These are phyloP conservation scores for Otolemur crassicaudatus DNA, from an alignment of 2,797 vertebrate genomes.

Conservation along the genomic window DNA sequence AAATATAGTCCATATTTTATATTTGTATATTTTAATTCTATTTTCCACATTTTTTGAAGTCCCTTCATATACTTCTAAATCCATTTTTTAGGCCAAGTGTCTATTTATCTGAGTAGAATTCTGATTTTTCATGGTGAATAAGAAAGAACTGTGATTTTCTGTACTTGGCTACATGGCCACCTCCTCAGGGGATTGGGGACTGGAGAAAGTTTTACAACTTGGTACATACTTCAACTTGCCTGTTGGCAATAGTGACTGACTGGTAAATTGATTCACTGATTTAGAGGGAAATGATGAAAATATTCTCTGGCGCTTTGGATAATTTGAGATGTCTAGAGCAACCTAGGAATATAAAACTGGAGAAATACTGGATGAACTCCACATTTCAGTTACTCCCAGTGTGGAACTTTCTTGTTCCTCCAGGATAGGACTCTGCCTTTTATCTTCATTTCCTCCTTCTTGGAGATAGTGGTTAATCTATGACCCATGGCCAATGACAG, in stretches of 20 bases:
- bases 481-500: neutral
- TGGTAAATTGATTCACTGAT: neutral
- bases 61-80: neutral
- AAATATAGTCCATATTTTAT: neutral
- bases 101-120: neutral
- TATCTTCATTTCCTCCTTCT: neutral
- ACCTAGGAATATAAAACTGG: neutral
- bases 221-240: conserved; percentile 53
- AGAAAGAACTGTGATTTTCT: conserved; percentile 5
- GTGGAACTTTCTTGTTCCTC: neutral
- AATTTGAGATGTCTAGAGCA: conserved; percentile 15
- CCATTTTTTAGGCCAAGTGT: neutral
- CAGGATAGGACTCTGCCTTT: neutral
- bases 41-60: neutral
- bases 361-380: neutral
- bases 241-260: conserved; percentile 10
- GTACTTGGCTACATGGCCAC: neutral
- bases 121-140: neutral
- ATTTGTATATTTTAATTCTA: neutral
- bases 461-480: neutral
- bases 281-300: conserved; percentile 30
- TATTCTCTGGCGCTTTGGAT: neutral
- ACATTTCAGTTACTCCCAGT: neutral
- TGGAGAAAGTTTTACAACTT: neutral
- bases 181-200: neutral